Conservation (phyloP, 2,113 vertebrate species). For the Psilopsiagon aurifrons region DNA sequence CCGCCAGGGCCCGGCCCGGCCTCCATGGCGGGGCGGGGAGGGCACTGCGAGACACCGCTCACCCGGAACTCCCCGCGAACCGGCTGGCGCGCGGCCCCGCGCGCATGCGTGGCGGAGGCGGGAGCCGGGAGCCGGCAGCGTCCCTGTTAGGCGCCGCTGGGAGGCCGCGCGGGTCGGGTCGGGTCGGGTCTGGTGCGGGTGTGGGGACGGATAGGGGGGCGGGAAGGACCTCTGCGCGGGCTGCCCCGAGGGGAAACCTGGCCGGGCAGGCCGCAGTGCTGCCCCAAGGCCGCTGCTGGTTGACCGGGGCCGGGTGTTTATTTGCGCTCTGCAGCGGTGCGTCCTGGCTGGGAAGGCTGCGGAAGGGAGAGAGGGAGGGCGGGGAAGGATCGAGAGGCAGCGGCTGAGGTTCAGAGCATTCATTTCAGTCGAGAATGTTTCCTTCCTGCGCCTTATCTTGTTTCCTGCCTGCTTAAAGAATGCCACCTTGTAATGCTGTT, state of each 20-base stretch:
- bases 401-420: not conserved
- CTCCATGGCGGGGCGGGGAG: not conserved
- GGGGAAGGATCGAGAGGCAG: not conserved
- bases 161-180: too few relatives aligned
- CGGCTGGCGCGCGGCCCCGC: not conserved
- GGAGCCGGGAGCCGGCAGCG: too few relatives aligned
- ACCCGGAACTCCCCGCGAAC: not conserved
- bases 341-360: not conserved
- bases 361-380: too few relatives aligned
- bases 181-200: too few relatives aligned
- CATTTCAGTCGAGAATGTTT: not conserved
- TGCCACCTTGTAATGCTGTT: not conserved
- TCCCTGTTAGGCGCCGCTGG: fast-evolving
- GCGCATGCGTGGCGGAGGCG: not conserved
- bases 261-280: too few relatives aligned
- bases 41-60: not conserved
- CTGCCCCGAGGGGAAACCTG: fast-evolving
- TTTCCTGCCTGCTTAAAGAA: not conserved
- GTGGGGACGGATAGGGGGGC: too few relatives aligned
- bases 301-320: not conserved
- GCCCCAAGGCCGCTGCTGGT: not conserved
- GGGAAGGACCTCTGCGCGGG: fast-evolving
- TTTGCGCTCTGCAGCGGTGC: not conserved
- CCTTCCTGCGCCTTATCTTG: not conserved
- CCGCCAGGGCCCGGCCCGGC: not conserved